Base-by-base conservation (phyloP, 2,113 vertebrate genomes). In the Girardinichthys multiradiatus region DNA sequence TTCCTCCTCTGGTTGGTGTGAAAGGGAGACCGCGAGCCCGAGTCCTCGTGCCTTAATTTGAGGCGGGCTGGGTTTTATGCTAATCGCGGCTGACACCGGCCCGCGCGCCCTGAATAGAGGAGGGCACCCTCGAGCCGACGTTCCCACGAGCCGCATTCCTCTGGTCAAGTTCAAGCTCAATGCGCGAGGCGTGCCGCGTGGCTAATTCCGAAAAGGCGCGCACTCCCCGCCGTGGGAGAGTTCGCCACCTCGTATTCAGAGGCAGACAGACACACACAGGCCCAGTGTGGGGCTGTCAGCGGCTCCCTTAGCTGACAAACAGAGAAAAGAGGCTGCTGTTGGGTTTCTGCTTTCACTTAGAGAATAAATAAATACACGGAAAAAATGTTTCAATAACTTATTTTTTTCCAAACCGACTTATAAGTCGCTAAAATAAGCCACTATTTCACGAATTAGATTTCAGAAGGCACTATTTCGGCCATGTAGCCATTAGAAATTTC, bases 81-180 rank as follows among this genome's bases (percentile, higher is more conserved):
- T 93, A 94, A 94, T 94, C 68, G 91, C 86, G 80, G 84, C 75
- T 91, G 93, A 94, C 94, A 92, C 91, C 85, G 89, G 87, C 88
- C 90, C 83, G 87, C 70, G 88, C 89, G 72, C 84, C 77, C 37
- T 92, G 82, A 94, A 92, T 91, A 73, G 87, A 81, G 74, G 73
- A 64, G 91, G 91, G 78, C 87, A 90, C 71, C 80, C 84, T 73
- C 67, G 65, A 86, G 88, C 81, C 87, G 57, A 81, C 80, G 88
- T 94, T 94, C 94, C 91, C 93, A 94, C 90, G 91, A 90, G 80
- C 88, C 90, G 72, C 90, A 90, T 89, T 92, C 90, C 86, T 85
- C 13, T 90, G 92, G 90, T 94, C 93, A 94, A 94, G 94, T 95
- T 95, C 94, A 95, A 93, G 92, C 93, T 93, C 93, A 93, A 90